Conservation (phyloP, 2,888 invertebrate genomes). For the Julus scandinavius region DNA sequence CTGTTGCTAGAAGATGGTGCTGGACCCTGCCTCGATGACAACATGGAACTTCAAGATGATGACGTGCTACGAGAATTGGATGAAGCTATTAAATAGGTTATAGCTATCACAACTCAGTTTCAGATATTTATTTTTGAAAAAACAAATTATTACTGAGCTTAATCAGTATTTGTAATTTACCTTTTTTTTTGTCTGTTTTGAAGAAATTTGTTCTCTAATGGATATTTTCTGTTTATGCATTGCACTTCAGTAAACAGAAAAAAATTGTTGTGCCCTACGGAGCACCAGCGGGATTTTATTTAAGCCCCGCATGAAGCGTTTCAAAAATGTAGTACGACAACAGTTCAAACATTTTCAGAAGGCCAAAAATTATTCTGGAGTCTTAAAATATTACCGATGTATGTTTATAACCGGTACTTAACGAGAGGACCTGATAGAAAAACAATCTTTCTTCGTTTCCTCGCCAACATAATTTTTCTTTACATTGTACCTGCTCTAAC, state of each 20-base stretch:
- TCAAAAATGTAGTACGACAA: not conserved
- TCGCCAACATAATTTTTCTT: too few species aligned
- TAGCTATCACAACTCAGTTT: not conserved
- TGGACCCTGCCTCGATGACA: not conserved
- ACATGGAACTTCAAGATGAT: conserved; percentile 41
- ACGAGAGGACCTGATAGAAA: too few species aligned
- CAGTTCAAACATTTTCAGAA: not conserved
- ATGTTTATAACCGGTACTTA: too few species aligned
- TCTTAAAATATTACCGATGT: too few species aligned
- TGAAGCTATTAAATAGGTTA: conserved; percentile 31
- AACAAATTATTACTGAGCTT: not conserved
- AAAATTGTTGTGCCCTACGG: not conserved
- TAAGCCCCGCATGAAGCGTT: not conserved
- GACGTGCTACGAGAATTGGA: conserved; percentile 50
- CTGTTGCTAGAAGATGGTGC: conserved; percentile 33
- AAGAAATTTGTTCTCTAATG: not conserved
- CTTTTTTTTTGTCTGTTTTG: not conserved
- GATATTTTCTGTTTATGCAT: conserved; percentile 15
- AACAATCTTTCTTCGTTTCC: too few species aligned
- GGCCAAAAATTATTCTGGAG: too few species aligned
- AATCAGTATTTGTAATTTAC: not conserved
- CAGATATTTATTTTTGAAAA: conserved; percentile 33
- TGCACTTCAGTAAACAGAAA: not conserved
- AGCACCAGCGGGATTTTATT: not conserved
- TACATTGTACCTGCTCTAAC: too few species aligned